A percentile compares a stretch with the other conserved stretches of the same genome.
These are phyloP conservation scores for Zaprionus africanus DNA, from an alignment of 1,140 invertebrate genomes.

Conservation along the genomic window DNA sequence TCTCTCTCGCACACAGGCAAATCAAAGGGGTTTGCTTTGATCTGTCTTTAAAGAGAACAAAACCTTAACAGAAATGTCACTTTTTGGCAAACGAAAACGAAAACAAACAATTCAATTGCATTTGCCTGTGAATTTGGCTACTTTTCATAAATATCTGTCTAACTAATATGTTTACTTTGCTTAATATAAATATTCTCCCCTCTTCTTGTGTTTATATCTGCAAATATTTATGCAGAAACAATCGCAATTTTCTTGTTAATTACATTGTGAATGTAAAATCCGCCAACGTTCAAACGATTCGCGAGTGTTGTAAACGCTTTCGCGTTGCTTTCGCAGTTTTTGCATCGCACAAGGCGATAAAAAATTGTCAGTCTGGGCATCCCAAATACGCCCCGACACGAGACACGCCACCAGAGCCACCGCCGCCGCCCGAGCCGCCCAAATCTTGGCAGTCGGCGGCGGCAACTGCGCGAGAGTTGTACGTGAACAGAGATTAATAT, in stretches of 20 bases:
- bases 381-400: conserved; percentile 40
- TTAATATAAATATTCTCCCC: not conserved
- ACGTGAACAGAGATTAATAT: conserved; percentile 84
- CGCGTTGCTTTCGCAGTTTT: conserved; percentile 36
- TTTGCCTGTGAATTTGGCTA: not conserved
- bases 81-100: not conserved
- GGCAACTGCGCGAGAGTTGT: conserved; percentile 53
- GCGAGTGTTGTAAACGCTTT: conserved; percentile 38
- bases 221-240: not conserved
- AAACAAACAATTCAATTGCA: not conserved
- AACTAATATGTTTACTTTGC: not conserved
- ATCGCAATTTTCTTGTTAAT: not conserved
- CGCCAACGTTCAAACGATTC: conserved; percentile 20
- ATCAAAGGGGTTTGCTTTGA: not conserved
- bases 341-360: conserved; percentile 49
- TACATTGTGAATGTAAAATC: not conserved
- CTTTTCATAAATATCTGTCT: not conserved
- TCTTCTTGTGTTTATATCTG: not conserved
- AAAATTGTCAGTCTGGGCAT: conserved; percentile 62
- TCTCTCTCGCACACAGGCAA: not conserved
- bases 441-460: conserved; percentile 37
- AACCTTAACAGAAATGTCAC: not conserved
- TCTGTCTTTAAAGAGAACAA: not conserved
- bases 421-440: conserved; percentile 22
- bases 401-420: conserved; percentile 16